A percentile compares a stretch with the other conserved stretches of the same genome.
Evolutionary conservation across 2,113 vertebrate species (phyloP).

Genomic region (Phyllostomus discolor): DNA sequence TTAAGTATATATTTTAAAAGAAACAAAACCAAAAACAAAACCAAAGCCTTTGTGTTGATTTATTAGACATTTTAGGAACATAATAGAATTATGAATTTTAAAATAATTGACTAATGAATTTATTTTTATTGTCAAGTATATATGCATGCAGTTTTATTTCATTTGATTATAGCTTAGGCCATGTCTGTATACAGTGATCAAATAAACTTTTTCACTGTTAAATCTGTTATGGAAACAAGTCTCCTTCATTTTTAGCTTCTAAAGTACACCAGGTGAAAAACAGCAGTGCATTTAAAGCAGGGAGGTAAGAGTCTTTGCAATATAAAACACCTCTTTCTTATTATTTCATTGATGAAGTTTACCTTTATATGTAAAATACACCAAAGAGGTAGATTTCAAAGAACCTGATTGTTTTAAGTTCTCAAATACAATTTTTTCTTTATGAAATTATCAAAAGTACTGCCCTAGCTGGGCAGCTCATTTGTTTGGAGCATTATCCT

Average conservation of each 20-base stretch:
- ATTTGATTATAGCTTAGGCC: constrained; percentile 36
- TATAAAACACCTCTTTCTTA: background rate
- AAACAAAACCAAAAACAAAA: constrained; percentile 43
- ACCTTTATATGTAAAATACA: background rate
- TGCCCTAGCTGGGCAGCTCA: background rate
- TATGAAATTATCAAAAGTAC: background rate
- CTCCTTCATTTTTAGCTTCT: constrained; percentile 28
- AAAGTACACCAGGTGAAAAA: background rate
- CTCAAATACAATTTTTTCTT: background rate
- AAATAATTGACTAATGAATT: background rate
- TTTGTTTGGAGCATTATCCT: too few species aligned
- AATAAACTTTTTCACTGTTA: constrained; percentile 36
- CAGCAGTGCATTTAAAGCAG: background rate
- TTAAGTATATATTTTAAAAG: constrained; percentile 49
- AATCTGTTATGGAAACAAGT: background rate
- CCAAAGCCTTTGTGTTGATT: constrained; percentile 51
- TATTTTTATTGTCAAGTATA: constrained; percentile 34
- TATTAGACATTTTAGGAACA: constrained; percentile 34
- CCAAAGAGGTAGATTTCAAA: background rate
- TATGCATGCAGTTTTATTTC: constrained; percentile 35
- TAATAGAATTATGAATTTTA: constrained; percentile 29
- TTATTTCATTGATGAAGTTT: background rate
- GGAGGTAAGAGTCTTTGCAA: background rate
- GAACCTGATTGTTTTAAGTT: background rate
- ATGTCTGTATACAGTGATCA: constrained; percentile 3